Evolutionary conservation across 2,888 invertebrate species (phyloP).

Genomic region (Neuroscelio doddi): DNA sequence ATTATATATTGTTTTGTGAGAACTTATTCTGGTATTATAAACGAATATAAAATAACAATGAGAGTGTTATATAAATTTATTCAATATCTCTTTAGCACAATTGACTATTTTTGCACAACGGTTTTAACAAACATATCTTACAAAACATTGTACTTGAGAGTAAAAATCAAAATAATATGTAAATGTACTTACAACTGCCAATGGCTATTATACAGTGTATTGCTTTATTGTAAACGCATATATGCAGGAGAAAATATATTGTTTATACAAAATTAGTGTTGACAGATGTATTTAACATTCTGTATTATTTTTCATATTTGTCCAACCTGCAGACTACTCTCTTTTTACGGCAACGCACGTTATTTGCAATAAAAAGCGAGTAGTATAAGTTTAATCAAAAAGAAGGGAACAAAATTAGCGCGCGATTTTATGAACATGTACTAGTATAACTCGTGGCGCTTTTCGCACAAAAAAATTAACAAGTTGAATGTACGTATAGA

Average conservation of each 20-base stretch:
- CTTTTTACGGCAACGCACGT: neutral
- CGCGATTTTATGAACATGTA: constrained; percentile 31
- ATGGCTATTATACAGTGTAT: constrained; percentile 42
- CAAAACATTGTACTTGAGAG: constrained; percentile 43
- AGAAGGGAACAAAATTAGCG: constrained; percentile 22
- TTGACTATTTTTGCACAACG: constrained; percentile 47
- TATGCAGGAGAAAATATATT: constrained; percentile 17
- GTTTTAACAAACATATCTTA: constrained; percentile 46
- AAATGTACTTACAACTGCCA: constrained; percentile 42
- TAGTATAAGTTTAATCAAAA: neutral
- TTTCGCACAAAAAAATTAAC: constrained; percentile 24
- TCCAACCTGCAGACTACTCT: neutral
- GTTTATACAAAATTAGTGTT: constrained; percentile 16
- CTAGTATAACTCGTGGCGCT: constrained; percentile 26
- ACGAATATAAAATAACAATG: neutral
- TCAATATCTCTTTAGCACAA: constrained; percentile 46
- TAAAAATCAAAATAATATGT: constrained; percentile 40
- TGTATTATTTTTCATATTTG: neutral
- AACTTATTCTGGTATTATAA: no score
- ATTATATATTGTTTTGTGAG: no score
- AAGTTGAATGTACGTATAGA: constrained; percentile 59
- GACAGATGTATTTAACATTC: neutral
- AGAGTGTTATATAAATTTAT: constrained; percentile 44
- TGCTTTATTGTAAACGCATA: constrained; percentile 30
- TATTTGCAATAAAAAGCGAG: neutral